A percentile compares a stretch with the other conserved stretches of the same genome.
These are phyloP conservation scores for Hemicordylus capensis DNA, from an alignment of 2,113 vertebrate species.

Conservation along the genomic window DNA sequence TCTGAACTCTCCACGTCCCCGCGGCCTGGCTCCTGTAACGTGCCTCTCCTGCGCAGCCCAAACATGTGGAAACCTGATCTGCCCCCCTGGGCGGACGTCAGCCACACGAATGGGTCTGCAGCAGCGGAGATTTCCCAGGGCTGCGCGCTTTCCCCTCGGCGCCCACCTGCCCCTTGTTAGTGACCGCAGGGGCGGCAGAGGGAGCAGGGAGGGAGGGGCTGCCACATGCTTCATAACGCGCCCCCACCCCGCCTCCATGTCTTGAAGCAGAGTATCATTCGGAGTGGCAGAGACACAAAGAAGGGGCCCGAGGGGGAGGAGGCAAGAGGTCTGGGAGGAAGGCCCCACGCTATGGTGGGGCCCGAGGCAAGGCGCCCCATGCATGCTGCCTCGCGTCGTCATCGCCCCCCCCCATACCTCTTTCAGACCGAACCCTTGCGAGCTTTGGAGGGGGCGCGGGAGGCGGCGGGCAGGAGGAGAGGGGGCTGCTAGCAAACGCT, in stretches of 20 bases:
- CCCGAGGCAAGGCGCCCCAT: too few relatives aligned
- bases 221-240: too few relatives aligned
- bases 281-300: background rate
- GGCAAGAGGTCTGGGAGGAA: background rate
- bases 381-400: too few relatives aligned
- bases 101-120: background rate
- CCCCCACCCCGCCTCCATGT: too few relatives aligned
- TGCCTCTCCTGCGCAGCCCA: background rate
- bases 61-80: constrained; percentile 10
- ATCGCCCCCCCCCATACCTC: too few relatives aligned
- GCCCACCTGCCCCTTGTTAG: constrained; percentile 27
- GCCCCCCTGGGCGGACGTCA: background rate
- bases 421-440: too few relatives aligned
- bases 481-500: too few relatives aligned
- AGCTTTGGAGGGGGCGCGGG: too few relatives aligned
- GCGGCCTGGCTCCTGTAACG: background rate
- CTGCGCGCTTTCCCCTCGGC: background rate
- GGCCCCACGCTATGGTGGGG: too few relatives aligned
- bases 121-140: constrained; percentile 19
- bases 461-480: too few relatives aligned
- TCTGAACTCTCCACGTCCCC: background rate
- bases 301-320: background rate
- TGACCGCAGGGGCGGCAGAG: background rate
- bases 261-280: background rate
- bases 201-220: background rate